Conservation (phyloP, 2,113 vertebrate species). For the Anolis carolinensis region DNA sequence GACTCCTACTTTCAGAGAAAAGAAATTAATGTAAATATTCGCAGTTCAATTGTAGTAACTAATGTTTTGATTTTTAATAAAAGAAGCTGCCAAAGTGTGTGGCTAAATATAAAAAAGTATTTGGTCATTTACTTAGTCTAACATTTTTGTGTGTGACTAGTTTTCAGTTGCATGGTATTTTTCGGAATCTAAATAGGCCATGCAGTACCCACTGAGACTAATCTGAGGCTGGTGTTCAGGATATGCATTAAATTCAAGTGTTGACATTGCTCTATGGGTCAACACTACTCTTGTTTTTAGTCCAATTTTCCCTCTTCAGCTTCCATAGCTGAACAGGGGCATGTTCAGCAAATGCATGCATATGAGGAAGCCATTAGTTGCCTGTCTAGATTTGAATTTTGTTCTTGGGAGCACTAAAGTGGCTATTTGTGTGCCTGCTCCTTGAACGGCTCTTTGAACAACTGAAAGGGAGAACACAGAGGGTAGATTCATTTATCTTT, state of each 20-base stretch:
- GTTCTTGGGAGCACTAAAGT: background rate
- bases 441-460: background rate
- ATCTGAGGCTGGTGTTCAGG: constrained; percentile 28
- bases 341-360: background rate
- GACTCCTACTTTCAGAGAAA: constrained; percentile 33
- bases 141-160: constrained; percentile 41
- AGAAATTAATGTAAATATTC: constrained; percentile 46
- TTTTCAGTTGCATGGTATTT: constrained; percentile 61
- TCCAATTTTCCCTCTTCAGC: background rate
- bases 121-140: constrained; percentile 51
- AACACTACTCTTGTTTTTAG: background rate
- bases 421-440: background rate
- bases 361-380: background rate
- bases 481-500: background rate
- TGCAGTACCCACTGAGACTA: constrained; percentile 17
- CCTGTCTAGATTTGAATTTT: background rate
- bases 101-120: constrained; percentile 41
- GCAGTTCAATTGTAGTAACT: constrained; percentile 29
- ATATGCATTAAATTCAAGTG: background rate
- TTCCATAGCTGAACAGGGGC: background rate
- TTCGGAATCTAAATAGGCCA: constrained; percentile 37
- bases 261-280: background rate
- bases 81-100: background rate
- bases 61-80: constrained; percentile 1
- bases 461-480: background rate